Percentiles rank a stretch among this genome's conserved stretches.
phyloP scores from a whole-genome alignment of 2,113 vertebrate genomes.

The Salvelinus namaycush region DNA sequence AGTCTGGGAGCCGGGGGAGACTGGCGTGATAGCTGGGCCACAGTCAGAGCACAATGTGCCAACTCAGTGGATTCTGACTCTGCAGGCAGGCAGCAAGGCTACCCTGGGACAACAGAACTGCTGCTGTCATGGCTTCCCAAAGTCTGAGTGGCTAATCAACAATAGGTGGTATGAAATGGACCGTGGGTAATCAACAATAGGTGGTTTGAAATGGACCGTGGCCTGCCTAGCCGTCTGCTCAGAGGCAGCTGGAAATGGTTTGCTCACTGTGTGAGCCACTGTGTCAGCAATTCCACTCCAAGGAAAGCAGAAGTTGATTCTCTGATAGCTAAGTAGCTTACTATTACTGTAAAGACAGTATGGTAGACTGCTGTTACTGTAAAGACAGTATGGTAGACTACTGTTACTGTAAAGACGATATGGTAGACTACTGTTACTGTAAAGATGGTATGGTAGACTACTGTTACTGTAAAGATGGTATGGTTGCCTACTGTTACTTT shows the following conservation, averaged over 20 bases:
- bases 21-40: neutral
- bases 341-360: no score
- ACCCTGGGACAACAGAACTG: constrained; percentile 5
- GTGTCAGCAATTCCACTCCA: constrained; percentile 24
- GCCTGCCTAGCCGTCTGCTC: neutral
- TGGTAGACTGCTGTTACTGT: no score
- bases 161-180: constrained; percentile 20
- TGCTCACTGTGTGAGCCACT: constrained; percentile 4
- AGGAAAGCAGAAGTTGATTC: neutral
- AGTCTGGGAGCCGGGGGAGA: neutral
- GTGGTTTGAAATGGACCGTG: no score
- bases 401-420: no score
- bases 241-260: constrained; percentile 12
- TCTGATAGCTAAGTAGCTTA: neutral
- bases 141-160: constrained; percentile 12
- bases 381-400: no score
- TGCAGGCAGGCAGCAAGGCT: neutral
- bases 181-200: neutral
- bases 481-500: no score
- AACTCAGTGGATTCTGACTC: neutral
- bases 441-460: accelerated
- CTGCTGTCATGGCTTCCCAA: constrained; percentile 8
- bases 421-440: no score
- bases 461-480: no score
- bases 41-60: constrained; percentile 8